Base-by-base conservation (phyloP, 2,113 vertebrate genomes). In the Sturnus vulgaris region DNA sequence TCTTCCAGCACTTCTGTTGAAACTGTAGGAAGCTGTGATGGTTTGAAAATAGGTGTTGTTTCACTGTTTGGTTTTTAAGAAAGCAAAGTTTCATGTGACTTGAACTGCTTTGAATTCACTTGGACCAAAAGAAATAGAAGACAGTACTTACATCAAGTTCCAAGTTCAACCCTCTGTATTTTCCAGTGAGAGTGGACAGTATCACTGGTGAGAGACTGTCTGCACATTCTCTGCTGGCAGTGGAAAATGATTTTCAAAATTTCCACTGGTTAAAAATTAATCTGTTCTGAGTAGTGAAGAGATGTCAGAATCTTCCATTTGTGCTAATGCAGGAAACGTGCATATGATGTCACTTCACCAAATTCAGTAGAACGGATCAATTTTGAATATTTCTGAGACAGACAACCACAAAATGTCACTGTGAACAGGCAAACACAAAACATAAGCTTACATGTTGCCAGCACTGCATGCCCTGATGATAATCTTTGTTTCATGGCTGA, bases 401-500 rank as follows among this genome's bases (percentile, higher is more conserved):
- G 56, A 20, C 42, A 91, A 56, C 61, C 27, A 11, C 57, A 72
- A 31, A 61, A 87, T 39, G 23, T 77, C 33, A 10, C 40, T 27
- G 15, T 77, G 15, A 86, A 37, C 31, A 75, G 44, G n/a, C 53
- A 82, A n/a, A 64, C 23, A 11, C 73, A 79, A 16, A 92, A 18
- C 42, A 59, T 50, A 21, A 40, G 50, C 39, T 65, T 59, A 28
- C 1, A 0, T 75, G 7, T 78, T 91, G 12, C 49, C 27, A 20
- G 40, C 35, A 7, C 71, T 94, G 94, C 90, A 93, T 94, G 93
- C 59, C 90, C 75, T 82, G 57, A 21, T 57, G 28, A 77, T 80
- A 57, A 90, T 80, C 73, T 69, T 65, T 82, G 46, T 89, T 88
- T 83, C 28, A 31, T 72, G 55, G 85, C 93, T 91, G 93, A 86